Base-by-base conservation (phyloP, 2,888 invertebrate genomes). In the Drosophila picticornis region DNA sequence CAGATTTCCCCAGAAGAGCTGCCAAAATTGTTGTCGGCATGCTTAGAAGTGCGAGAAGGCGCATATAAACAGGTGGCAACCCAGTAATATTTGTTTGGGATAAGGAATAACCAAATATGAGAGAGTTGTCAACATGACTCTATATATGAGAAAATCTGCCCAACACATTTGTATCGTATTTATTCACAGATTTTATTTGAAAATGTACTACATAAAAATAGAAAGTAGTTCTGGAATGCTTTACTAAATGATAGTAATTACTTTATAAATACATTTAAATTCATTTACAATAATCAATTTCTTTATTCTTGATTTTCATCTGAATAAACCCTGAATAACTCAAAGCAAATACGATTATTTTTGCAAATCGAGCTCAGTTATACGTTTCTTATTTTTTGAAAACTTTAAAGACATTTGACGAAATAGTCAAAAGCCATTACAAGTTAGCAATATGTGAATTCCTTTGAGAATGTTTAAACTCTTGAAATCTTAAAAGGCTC, bases 61-160 rank as follows among this genome's bases (percentile, higher is more conserved):
- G 40, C 69, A 63, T 76, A 40, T 58, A 71, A 73, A 79, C 81
- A 82, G 77, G 75, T 80, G 78, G 63, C 63, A 64, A 53, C 19
- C 34, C 29, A 36, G 52, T 13, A 48, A 38, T 63, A 22, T 62
- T 70, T 59, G 52, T 25, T 29, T 38, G 46, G 59, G 25, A 46
- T 38, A 5, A n/a, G n/a, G 13, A n/a, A 9, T 13, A 29, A 29
- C n/a, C 25, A 22, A 25, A 38, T 48, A 25, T 19, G 60, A 34
- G 40, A 34, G 34, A 57, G 67, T 40, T 50, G 48, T 48, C 48
- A 19, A 29, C 40, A 43, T 66, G 27, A 6, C 16, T 38, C 43
- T 38, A 36, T 53, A 9, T 65, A 67, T 22, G 22, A 22, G 29
- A 51, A 65, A 22, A 48, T 32, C 32, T 48, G 29, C 16, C 25